These are phyloP conservation scores for Chrosomus eos DNA, from an alignment of 2,797 vertebrate genomes.

Conservation along the genomic window DNA sequence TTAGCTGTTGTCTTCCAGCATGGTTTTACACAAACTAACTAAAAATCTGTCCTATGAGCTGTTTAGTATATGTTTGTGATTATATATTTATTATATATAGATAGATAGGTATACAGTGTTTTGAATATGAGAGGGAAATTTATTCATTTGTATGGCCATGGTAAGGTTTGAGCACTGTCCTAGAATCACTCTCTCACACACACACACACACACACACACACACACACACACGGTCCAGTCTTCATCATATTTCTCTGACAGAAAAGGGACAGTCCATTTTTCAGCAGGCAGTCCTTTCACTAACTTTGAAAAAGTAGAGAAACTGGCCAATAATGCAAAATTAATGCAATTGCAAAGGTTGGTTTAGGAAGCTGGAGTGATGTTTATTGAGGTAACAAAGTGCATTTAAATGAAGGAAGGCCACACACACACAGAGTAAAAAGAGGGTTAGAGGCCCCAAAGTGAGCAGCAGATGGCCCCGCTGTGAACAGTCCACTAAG, in stretches of 20 bases:
- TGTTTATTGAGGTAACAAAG: background rate
- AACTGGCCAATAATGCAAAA: background rate
- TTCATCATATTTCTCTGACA: background rate
- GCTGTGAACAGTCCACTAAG: slow-evolving; percentile 43
- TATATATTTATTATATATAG: background rate
- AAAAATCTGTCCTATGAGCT: background rate
- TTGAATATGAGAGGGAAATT: background rate
- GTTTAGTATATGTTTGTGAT: background rate
- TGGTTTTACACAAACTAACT: background rate
- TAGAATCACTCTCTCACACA: background rate
- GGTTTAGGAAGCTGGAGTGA: background rate
- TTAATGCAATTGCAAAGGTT: background rate
- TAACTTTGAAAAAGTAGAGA: background rate
- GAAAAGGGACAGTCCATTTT: background rate
- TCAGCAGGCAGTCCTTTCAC: background rate
- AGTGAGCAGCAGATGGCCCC: slow-evolving; percentile 58
- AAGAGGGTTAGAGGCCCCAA: slow-evolving; percentile 43
- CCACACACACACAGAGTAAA: slow-evolving; percentile 22
- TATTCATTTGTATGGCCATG: background rate
- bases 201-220: background rate
- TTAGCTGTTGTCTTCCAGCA: background rate
- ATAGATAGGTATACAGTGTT: too few relatives aligned
- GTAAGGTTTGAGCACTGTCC: background rate
- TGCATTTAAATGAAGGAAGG: slow-evolving; percentile 19
- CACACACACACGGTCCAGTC: background rate